Percentiles rank a stretch among this genome's conserved stretches.
Evolutionary conservation across 1,140 invertebrate species (phyloP).

Genomic region (Babylonia areolata): DNA sequence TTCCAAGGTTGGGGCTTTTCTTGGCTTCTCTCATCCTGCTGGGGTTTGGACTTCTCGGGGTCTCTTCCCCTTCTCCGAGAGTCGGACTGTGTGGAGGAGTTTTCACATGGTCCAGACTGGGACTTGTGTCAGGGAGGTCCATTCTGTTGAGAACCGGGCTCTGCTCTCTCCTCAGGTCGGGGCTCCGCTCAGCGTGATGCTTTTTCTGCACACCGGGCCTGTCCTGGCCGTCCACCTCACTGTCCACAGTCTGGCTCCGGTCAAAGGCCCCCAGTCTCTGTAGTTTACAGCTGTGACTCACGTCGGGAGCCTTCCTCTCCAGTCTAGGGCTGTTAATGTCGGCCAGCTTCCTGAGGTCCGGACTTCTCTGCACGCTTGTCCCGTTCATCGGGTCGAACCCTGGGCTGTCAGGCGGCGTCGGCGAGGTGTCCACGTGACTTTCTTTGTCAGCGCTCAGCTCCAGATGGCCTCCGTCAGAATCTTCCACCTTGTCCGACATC

Average conservation of each 20-base stretch:
- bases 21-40: background rate
- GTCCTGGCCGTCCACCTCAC: background rate
- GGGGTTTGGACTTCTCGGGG: background rate
- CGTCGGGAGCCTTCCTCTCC: background rate
- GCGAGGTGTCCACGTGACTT: background rate
- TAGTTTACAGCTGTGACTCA: no score
- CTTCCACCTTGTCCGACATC: background rate
- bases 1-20: background rate
- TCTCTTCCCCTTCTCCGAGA: background rate
- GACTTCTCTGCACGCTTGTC: background rate
- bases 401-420: background rate
- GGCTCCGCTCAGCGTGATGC: background rate
- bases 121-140: background rate
- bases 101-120: background rate
- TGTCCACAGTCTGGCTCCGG: background rate
- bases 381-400: background rate
- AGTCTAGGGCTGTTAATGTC: background rate
- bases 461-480: background rate
- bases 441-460: background rate
- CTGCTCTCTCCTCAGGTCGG: background rate
- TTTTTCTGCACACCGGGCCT: background rate
- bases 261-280: background rate
- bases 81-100: background rate
- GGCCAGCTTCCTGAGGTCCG: background rate
- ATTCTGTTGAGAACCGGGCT: background rate